Evolutionary conservation across 2,888 invertebrate genomes (phyloP).

Genomic region (Rotaria sp.): DNA sequence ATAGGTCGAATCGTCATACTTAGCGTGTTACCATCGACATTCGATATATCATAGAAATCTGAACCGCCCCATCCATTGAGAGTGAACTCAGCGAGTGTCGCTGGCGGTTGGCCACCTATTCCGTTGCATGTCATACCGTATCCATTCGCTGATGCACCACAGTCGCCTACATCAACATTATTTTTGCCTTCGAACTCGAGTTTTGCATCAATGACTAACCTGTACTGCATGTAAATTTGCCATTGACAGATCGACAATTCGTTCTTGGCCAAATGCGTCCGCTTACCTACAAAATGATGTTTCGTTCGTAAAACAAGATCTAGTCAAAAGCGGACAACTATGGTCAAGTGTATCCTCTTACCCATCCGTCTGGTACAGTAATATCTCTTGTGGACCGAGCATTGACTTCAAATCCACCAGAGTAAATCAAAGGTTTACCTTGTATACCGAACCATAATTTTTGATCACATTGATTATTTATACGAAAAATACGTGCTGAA

Average conservation of each 20-base stretch:
- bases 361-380: neutral
- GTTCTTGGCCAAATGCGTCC: slow-evolving; percentile 10
- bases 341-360: too few species aligned
- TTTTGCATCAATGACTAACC: neutral
- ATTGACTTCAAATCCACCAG: neutral
- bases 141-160: slow-evolving; percentile 49
- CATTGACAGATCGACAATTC: neutral
- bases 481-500: neutral
- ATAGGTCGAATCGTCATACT: slow-evolving; percentile 43
- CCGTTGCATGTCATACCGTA: slow-evolving; percentile 55
- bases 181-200: neutral
- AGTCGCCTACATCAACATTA: slow-evolving; percentile 53
- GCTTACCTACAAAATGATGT: neutral
- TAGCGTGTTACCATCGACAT: slow-evolving; percentile 59
- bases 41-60: slow-evolving; percentile 59
- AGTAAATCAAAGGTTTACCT: neutral
- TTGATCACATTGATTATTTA: neutral
- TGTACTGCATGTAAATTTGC: neutral
- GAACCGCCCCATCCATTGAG: slow-evolving; percentile 51
- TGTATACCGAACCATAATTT: neutral
- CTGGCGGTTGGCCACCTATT: slow-evolving; percentile 56
- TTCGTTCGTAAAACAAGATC: neutral
- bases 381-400: neutral
- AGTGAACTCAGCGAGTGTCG: slow-evolving; percentile 56
- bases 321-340: neutral